phyloP scores from a whole-genome alignment of 1,140 invertebrate species.

The Drosophila fuyamai region DNA sequence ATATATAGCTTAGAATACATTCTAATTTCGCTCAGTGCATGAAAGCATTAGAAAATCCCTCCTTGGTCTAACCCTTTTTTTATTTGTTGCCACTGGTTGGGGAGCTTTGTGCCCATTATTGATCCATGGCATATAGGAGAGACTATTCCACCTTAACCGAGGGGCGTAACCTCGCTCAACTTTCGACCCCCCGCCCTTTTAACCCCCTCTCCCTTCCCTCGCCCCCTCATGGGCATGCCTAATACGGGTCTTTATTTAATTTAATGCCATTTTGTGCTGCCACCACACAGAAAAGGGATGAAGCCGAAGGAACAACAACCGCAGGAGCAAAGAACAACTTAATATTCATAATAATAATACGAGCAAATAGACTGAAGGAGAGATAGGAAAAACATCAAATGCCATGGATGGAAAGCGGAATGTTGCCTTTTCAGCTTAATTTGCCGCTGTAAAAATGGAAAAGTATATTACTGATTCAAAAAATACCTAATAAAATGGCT shows the following conservation, averaged over 20 bases:
- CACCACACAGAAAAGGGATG: slow-evolving; percentile 17
- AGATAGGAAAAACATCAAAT: slow-evolving; percentile 11
- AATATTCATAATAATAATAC: slow-evolving; percentile 32
- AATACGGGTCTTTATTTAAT: slow-evolving; percentile 80
- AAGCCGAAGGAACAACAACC: slow-evolving; percentile 17
- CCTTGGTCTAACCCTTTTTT: slow-evolving; percentile 53
- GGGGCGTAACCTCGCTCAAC: slow-evolving; percentile 37
- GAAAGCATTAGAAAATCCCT: slow-evolving; percentile 53
- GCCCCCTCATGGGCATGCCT: slow-evolving; percentile 58
- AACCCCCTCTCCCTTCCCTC: background rate
- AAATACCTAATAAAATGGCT: background rate
- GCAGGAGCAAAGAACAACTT: slow-evolving; percentile 13
- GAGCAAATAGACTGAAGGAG: slow-evolving; percentile 15
- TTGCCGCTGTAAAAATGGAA: background rate
- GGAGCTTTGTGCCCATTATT: slow-evolving; percentile 79
- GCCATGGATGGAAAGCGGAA: background rate
- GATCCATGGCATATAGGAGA: slow-evolving; percentile 54
- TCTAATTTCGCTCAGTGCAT: slow-evolving; percentile 8
- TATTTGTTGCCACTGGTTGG: slow-evolving; percentile 44
- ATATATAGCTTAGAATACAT: too few species aligned
- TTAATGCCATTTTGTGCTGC: slow-evolving; percentile 78
- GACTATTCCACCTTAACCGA: slow-evolving; percentile 50
- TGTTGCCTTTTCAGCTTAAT: background rate
- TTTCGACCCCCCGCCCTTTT: slow-evolving; percentile 6
- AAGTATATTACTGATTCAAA: background rate